These are phyloP conservation scores for Onychomys arenicola DNA, from an alignment of 2,797 vertebrate species.

Conservation along the genomic window DNA sequence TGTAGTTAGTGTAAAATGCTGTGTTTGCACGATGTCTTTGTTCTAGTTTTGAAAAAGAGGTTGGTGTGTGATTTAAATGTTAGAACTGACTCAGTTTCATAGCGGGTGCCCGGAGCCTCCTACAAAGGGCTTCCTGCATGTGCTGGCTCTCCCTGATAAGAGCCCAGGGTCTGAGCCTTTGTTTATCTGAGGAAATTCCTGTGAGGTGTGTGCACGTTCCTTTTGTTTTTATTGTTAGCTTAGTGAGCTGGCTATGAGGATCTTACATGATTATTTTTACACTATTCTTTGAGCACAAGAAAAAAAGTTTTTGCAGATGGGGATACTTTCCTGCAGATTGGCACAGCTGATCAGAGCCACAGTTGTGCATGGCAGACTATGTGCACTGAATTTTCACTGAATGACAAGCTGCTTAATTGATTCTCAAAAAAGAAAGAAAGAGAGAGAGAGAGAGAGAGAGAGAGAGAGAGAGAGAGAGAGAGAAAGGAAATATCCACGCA, in stretches of 20 bases:
- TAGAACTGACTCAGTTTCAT: conserved; percentile 83
- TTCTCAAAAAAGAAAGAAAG: neutral
- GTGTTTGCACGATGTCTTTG: neutral
- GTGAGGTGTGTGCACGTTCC: conserved; percentile 91
- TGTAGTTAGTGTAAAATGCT: conserved; percentile 11
- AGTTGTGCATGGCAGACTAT: neutral
- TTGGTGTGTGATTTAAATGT: conserved; percentile 81
- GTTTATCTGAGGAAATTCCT: conserved; percentile 91
- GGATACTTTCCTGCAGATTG: conserved; percentile 64
- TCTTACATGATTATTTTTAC: conserved; percentile 61
- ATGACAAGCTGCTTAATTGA: neutral
- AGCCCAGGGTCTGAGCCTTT: conserved; percentile 85
- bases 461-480: neutral
- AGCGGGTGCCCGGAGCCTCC: conserved; percentile 84
- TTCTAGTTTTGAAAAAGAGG: conserved; percentile 64
- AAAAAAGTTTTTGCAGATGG: conserved; percentile 70
- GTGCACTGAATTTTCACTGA: neutral
- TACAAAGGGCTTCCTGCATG: conserved; percentile 90
- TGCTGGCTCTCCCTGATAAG: conserved; percentile 91
- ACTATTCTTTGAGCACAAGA: conserved; percentile 81
- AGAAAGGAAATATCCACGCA: neutral
- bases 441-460: neutral
- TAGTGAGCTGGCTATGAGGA: conserved; percentile 80
- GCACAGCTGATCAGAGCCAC: conserved; percentile 58
- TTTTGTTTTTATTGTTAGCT: conserved; percentile 87